Percentiles rank a stretch among this genome's conserved stretches.
phyloP scores from a whole-genome alignment of 2,888 invertebrate genomes.

The Euplagia quadripunctaria region DNA sequence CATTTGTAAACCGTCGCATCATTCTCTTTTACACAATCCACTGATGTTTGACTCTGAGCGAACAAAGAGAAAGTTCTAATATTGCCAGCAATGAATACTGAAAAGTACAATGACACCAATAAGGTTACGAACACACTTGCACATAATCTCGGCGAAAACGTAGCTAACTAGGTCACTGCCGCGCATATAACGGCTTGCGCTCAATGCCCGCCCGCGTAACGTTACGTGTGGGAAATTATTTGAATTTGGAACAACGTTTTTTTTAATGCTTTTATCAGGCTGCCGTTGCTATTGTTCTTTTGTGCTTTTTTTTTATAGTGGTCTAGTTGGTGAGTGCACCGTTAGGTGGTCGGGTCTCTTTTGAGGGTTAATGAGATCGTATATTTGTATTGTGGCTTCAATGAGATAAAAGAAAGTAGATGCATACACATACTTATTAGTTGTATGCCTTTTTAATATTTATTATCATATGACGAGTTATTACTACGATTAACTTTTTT shows the following conservation, averaged over 20 bases:
- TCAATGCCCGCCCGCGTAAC: constrained; percentile 86
- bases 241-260: constrained; percentile 83
- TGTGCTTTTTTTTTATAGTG: constrained; percentile 69
- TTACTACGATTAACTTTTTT: not conserved
- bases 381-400: constrained; percentile 22
- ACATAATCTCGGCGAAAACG: constrained; percentile 74
- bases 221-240: constrained; percentile 88
- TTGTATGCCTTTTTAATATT: constrained; percentile 3
- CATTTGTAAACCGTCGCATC: constrained; percentile 31
- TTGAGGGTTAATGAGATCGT: constrained; percentile 46
- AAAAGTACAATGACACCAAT: constrained; percentile 55
- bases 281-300: constrained; percentile 80
- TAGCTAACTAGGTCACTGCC: constrained; percentile 84
- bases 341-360: constrained; percentile 54
- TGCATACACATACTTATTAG: not conserved
- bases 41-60: constrained; percentile 36
- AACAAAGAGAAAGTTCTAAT: constrained; percentile 46
- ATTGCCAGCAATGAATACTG: constrained; percentile 49
- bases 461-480: not conserved
- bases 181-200: constrained; percentile 85
- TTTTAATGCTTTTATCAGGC: constrained; percentile 76
- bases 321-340: constrained; percentile 71
- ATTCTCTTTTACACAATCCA: constrained; percentile 49
- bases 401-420: constrained; percentile 26
- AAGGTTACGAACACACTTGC: constrained; percentile 76